Percentiles rank a stretch among this genome's conserved stretches.
Evolutionary conservation across 2,888 invertebrate genomes (phyloP).

Genomic region (Mesorhabditis sp.): DNA sequence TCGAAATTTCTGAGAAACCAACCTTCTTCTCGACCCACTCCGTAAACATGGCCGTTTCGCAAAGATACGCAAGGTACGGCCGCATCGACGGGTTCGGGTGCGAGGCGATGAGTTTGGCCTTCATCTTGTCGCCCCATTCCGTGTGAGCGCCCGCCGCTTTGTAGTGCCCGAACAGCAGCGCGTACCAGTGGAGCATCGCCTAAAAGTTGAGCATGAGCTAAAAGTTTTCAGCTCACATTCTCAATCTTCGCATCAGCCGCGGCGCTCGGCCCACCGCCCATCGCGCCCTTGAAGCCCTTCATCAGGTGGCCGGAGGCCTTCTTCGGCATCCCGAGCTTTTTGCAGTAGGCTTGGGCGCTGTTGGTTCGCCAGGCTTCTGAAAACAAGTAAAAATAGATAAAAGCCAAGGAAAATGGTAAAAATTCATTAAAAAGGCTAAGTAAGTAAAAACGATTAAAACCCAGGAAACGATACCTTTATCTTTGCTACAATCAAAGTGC

Average conservation of each 20-base stretch:
- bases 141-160: conserved; percentile 11
- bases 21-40: conserved; percentile 1
- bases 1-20: neutral
- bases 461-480: neutral
- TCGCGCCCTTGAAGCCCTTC: conserved; percentile 11
- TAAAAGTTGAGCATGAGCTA: conserved; percentile 10
- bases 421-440: neutral
- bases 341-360: conserved; percentile 5
- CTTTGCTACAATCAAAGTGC: conserved; percentile 2
- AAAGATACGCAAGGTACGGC: conserved; percentile 2
- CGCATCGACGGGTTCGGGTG: conserved; percentile 2
- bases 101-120: conserved; percentile 3
- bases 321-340: conserved; percentile 12
- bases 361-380: conserved; percentile 8
- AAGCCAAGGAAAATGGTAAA: neutral
- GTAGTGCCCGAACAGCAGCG: conserved; percentile 43
- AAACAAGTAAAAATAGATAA: neutral
- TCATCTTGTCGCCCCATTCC: conserved; percentile 15
- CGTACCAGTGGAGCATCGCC: conserved; percentile 39
- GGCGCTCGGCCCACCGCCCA: conserved; percentile 1
- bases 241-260: conserved; percentile 16
- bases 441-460: neutral
- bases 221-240: conserved; percentile 8
- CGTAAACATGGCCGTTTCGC: conserved; percentile 6
- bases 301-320: neutral